phyloP scores from a whole-genome alignment of 2,888 invertebrate genomes.

The Trisateles emortualis region DNA sequence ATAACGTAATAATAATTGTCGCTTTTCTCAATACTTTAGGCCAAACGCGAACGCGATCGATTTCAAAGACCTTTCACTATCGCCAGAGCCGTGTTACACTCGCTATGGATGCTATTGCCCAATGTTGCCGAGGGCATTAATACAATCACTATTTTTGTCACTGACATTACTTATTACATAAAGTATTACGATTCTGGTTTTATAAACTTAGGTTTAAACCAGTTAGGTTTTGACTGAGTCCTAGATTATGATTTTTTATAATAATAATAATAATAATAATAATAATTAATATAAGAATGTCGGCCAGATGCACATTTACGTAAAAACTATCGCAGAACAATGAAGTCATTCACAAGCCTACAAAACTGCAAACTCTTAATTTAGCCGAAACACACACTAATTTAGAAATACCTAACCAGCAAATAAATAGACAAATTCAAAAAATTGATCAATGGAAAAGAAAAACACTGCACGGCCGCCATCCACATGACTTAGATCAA shows the following conservation, averaged over 20 bases:
- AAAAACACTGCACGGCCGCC: no score
- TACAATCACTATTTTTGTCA: conserved; percentile 41
- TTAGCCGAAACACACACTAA: no score
- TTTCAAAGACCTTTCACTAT: conserved; percentile 72
- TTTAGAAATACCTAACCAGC: no score
- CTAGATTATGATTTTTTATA: no score
- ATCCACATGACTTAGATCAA: no score
- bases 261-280: no score
- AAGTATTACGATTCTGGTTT: conserved; percentile 3
- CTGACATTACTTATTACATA: conserved; percentile 27
- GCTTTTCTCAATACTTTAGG: conserved; percentile 30
- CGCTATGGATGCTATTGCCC: conserved; percentile 50
- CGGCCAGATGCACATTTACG: conserved; percentile 20
- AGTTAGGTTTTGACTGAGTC: no score
- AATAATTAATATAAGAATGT: conserved; percentile 19
- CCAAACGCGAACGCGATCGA: conserved; percentile 58
- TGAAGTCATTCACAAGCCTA: conserved; percentile 34
- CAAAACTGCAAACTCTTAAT: no score
- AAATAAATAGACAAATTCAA: no score
- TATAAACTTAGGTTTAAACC: no score
- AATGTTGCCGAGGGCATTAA: conserved; percentile 49
- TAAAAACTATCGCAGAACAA: conserved; percentile 35
- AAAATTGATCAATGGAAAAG: no score
- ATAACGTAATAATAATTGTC: no score
- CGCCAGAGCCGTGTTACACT: conserved; percentile 28